Conservation (phyloP, 2,797 vertebrate genomes). For the Toxotes lorentzi region DNA sequence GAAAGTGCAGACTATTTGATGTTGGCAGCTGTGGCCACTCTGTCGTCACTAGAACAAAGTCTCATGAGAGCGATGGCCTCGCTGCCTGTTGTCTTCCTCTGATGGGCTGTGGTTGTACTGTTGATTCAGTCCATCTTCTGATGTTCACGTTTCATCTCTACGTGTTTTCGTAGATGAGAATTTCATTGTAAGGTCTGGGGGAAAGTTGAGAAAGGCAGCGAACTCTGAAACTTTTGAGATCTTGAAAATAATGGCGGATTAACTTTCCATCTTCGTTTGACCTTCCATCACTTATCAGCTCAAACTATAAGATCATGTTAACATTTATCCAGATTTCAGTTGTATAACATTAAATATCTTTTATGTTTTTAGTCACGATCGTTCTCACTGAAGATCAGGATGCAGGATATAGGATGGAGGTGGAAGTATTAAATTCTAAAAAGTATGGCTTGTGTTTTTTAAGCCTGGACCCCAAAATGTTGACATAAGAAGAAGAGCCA, state of each 20-base stretch:
- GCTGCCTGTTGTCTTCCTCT: conserved; percentile 12
- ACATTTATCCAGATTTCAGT: no score
- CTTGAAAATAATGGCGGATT: neutral
- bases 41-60: conserved; percentile 20
- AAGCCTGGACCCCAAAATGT: no score
- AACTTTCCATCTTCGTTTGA: no score
- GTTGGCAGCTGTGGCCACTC: neutral
- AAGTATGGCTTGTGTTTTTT: no score
- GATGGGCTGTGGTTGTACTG: neutral
- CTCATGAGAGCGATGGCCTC: neutral
- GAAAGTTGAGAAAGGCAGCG: neutral
- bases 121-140: neutral
- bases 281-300: no score
- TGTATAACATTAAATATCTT: no score
- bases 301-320: no score
- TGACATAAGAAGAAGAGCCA: no score
- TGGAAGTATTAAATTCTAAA: no score
- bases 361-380: no score
- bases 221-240: neutral
- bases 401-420: no score
- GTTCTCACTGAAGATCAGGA: no score
- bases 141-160: neutral
- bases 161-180: neutral
- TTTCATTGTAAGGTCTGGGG: neutral
- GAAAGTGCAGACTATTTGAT: conserved; percentile 47